Evolutionary conservation across 2,113 vertebrate genomes (phyloP).

Genomic region (Hippopotamus amphibius): DNA sequence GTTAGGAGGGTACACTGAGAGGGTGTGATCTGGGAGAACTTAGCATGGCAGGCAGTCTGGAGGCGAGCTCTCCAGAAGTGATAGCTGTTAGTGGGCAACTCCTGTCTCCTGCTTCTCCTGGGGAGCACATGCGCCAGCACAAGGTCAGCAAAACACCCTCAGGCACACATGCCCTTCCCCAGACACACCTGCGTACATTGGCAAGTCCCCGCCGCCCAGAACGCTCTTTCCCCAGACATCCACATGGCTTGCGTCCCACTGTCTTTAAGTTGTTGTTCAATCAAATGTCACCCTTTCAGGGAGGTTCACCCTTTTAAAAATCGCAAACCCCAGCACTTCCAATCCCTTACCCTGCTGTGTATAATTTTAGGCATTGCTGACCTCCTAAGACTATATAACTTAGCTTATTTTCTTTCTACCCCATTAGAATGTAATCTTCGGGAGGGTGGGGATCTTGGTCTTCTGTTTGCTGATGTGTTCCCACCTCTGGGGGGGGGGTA

Average conservation of each 20-base stretch:
- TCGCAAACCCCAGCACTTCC: neutral
- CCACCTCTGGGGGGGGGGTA: neutral
- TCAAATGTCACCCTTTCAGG: neutral
- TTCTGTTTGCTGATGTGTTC: neutral
- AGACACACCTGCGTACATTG: neutral
- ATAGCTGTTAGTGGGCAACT: neutral
- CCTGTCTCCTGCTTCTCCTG: neutral
- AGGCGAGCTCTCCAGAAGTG: neutral
- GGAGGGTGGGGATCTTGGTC: neutral
- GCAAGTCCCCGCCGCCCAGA: neutral
- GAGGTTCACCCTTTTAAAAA: neutral
- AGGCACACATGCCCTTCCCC: neutral
- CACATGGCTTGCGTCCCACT: neutral
- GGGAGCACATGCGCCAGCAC: neutral
- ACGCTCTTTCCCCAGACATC: neutral
- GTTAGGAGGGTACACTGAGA: neutral
- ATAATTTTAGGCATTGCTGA: neutral
- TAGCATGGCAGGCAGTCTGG: neutral
- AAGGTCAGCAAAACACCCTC: neutral
- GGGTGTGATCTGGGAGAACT: accelerated
- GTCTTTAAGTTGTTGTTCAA: conserved; percentile 8
- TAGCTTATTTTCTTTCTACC: neutral
- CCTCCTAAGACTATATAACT: neutral
- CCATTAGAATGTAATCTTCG: neutral
- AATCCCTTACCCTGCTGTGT: neutral